These are phyloP conservation scores for Leptestheria dahalacensis DNA, from an alignment of 1,140 invertebrate species.

Conservation along the genomic window DNA sequence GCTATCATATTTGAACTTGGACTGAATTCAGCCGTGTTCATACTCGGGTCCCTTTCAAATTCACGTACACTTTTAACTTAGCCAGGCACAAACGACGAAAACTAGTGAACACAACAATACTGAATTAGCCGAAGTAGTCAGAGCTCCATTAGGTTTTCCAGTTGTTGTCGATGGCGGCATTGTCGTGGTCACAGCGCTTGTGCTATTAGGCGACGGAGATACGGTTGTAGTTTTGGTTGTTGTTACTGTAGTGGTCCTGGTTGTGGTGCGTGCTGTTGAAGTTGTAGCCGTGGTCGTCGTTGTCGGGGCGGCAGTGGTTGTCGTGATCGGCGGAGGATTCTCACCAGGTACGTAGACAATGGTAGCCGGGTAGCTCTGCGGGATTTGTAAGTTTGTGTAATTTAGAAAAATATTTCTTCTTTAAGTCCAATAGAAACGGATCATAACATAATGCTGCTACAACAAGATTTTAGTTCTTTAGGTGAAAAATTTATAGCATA, in stretches of 20 bases:
- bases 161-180: not conserved
- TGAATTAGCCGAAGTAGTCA: too few species aligned
- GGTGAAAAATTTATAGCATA: not conserved
- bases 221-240: not conserved
- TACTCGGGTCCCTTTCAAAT: too few species aligned
- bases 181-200: not conserved
- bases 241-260: not conserved
- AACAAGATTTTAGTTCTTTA: not conserved
- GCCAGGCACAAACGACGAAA: too few species aligned
- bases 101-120: too few species aligned
- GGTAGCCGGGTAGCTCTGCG: not conserved
- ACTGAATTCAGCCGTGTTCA: too few species aligned
- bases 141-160: not conserved
- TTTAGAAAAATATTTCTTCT: not conserved
- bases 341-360: constrained; percentile 1
- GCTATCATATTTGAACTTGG: too few species aligned
- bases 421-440: not conserved
- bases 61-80: too few species aligned
- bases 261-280: not conserved
- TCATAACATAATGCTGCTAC: not conserved
- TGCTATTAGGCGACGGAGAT: too few species aligned
- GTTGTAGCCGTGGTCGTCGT: not conserved
- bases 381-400: not conserved
- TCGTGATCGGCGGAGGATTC: not conserved
- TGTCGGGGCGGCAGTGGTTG: not conserved